These are phyloP conservation scores for Anser brachyrhynchus DNA, from an alignment of 2,113 vertebrate species.

Conservation along the genomic window DNA sequence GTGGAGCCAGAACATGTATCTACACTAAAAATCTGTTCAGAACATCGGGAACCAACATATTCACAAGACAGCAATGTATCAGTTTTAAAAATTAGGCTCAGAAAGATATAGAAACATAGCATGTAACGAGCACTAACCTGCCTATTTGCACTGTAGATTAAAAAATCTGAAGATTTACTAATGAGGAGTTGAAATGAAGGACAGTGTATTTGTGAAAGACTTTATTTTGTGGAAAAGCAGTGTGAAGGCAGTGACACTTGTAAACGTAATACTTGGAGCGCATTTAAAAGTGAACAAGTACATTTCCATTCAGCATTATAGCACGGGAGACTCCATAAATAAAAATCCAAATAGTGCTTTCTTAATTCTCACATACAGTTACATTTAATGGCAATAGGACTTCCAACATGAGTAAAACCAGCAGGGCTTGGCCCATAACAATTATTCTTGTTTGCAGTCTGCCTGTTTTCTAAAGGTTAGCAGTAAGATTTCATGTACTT, in stretches of 20 bases:
- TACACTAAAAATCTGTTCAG: conserved; percentile 72
- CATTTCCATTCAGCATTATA: conserved; percentile 23
- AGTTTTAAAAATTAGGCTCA: conserved; percentile 58
- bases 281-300: conserved; percentile 50
- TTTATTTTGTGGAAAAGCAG: conserved; percentile 52
- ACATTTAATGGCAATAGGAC: conserved; percentile 20
- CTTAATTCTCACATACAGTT: conserved; percentile 44
- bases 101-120: background rate
- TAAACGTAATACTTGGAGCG: conserved; percentile 30
- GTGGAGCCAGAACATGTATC: conserved; percentile 62
- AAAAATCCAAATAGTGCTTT: conserved; percentile 27
- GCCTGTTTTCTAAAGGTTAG: conserved; percentile 19
- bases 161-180: conserved; percentile 53
- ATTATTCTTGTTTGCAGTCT: conserved; percentile 53
- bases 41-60: conserved; percentile 25
- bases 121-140: background rate
- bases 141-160: conserved; percentile 60
- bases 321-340: conserved; percentile 41
- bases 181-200: conserved; percentile 33
- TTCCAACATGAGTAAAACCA: conserved; percentile 31
- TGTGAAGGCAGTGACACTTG: conserved; percentile 22
- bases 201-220: background rate
- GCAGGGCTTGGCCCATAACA: conserved; percentile 33
- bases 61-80: conserved; percentile 14
- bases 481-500: conserved; percentile 21